A percentile compares a stretch with the other conserved stretches of the same genome.
Conservation (phyloP, 2,797 vertebrate genomes). For the Etheostoma perlongum region DNA sequence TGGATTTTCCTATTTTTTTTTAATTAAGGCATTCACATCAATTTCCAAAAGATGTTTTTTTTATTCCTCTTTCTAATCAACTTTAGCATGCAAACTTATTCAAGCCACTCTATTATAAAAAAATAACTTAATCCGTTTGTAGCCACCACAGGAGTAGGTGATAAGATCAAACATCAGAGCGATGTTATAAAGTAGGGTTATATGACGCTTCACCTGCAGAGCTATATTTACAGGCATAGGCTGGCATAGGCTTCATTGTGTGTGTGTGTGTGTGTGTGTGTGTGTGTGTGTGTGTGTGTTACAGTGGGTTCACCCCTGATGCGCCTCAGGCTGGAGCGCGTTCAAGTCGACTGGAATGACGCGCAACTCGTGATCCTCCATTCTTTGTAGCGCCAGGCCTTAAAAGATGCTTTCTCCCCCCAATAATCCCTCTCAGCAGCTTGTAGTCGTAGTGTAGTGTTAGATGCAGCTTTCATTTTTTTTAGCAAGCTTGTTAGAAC, state of each 20-base stretch:
- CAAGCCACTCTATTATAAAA: no score
- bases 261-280: no score
- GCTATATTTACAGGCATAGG: background rate
- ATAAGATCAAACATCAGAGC: background rate
- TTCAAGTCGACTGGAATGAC: conserved; percentile 73
- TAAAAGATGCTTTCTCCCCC: conserved; percentile 64
- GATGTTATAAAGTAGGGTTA: background rate
- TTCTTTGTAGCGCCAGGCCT: conserved; percentile 50
- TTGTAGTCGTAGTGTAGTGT: conserved; percentile 61
- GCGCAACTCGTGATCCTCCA: conserved; percentile 78
- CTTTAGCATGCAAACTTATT: no score
- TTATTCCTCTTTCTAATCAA: no score
- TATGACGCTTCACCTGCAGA: background rate
- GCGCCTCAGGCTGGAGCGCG: conserved; percentile 53
- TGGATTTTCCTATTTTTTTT: no score
- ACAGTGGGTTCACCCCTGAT: conserved; percentile 34
- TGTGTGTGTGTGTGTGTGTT: background rate
- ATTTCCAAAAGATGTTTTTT: no score
- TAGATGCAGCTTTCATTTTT: conserved; percentile 43
- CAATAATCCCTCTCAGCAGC: conserved; percentile 52
- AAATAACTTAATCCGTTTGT: background rate
- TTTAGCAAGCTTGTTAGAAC: conserved; percentile 13
- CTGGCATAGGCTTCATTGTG: no score
- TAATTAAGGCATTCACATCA: no score
- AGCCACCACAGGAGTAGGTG: background rate